Base-by-base conservation (phyloP, 2,888 invertebrate species). In the Nomada lathburiana region DNA sequence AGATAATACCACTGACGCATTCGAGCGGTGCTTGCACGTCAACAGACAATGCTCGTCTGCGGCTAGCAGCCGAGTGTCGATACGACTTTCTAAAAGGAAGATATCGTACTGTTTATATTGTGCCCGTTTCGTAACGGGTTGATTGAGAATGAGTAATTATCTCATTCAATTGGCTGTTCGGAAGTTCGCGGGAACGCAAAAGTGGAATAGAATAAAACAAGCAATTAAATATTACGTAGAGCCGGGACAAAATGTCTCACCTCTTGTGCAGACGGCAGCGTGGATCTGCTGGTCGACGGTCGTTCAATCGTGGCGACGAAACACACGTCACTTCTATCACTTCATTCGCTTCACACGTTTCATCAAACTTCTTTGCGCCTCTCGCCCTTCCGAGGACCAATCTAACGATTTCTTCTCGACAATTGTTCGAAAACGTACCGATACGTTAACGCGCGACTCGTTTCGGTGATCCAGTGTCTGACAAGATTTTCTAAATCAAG, bases 251-350 rank as follows among this genome's bases (percentile, higher is more conserved):
- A 57, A 50, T 20, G 10, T 53, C 90, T 92, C 88, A 93, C 93
- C 93, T 93, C 89, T 80, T 86, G 88, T 89, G 89, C 88, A 89
- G 92, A 90, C 90, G 92, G 92, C 93, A 92, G 92, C 89, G 91
- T 91, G 91, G 89, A 85, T 86, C 83, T 80, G 87, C 86, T 89
- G 68, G 84, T 86, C 89, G 86, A 81, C 87, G 83, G 82, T 65
- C 76, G 85, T 88, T 88, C 76, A 88, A 88, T 87, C 88, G 82
- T 87, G 88, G 76, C 87, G 80, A 83, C 64, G 84, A 82, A 50
- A 71, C 75, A 74, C 87, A 76, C 77, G 76, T 83, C 76, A 74
- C 86, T 72, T 80, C 69, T 62, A 71, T 52, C 86, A 86, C 81
- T 82, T 71, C 85, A 85, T 82, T 71, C 87, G 87, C 87, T 85